These are phyloP conservation scores for Dinomys branickii DNA, from an alignment of 2,113 vertebrate species.

Conservation along the genomic window DNA sequence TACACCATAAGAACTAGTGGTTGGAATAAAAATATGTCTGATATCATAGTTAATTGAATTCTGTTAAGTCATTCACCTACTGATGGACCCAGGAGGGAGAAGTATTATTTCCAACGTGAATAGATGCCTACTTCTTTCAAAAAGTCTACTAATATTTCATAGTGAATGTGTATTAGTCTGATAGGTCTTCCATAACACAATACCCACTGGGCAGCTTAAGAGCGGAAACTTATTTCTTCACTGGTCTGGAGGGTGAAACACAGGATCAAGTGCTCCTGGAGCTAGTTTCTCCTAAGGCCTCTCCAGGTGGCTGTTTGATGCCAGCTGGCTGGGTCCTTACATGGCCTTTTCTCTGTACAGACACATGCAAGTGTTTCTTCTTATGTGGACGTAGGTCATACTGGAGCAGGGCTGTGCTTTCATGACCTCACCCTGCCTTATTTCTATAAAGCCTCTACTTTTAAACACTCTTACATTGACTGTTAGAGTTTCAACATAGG, in stretches of 20 bases:
- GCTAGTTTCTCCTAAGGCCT: neutral
- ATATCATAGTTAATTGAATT: neutral
- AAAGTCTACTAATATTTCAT: neutral
- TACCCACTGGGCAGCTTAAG: neutral
- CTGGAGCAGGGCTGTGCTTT: neutral
- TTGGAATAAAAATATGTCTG: neutral
- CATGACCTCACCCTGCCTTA: neutral
- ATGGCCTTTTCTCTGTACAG: neutral
- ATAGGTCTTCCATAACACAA: neutral
- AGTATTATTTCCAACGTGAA: neutral
- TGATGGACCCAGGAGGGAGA: neutral
- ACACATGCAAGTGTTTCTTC: neutral
- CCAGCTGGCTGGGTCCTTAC: neutral
- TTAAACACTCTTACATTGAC: neutral
- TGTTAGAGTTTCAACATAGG: neutral
- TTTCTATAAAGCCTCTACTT: neutral
- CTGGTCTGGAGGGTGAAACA: neutral
- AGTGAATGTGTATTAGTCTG: neutral
- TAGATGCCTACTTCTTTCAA: constrained; percentile 1
- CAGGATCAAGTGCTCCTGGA: fast-evolving
- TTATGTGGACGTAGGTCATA: neutral
- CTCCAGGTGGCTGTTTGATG: neutral
- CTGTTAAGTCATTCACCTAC: neutral
- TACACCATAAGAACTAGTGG: neutral
- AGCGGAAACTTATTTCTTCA: neutral